Conservation (phyloP, 2,113 vertebrate genomes). For the Struthio camelus region DNA sequence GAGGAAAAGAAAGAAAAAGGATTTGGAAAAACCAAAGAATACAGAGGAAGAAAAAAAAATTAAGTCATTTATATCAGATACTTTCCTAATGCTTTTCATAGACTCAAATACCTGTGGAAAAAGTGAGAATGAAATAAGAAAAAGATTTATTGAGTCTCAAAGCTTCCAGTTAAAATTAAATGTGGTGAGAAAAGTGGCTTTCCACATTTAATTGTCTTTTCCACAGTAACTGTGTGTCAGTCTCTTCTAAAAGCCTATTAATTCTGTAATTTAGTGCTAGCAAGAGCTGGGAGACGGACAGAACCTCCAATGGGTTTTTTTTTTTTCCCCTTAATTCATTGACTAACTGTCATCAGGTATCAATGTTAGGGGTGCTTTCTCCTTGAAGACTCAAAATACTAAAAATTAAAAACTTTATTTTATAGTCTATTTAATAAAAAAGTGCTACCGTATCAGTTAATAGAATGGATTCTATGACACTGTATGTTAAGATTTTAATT, state of each 20-base stretch:
- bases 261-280: slow-evolving; percentile 77
- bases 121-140: slow-evolving; percentile 58
- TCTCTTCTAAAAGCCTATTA: slow-evolving; percentile 81
- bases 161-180: slow-evolving; percentile 77
- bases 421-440: slow-evolving; percentile 59
- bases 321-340: slow-evolving; percentile 64
- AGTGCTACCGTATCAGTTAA: slow-evolving; percentile 53
- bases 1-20: neutral
- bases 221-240: slow-evolving; percentile 73
- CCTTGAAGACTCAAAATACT: slow-evolving; percentile 62
- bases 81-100: slow-evolving; percentile 14
- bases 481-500: slow-evolving; percentile 50
- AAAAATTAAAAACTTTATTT: slow-evolving; percentile 67
- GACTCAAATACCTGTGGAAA: slow-evolving; percentile 44
- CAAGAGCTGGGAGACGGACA: slow-evolving; percentile 49
- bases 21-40: neutral
- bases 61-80: neutral
- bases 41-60: neutral
- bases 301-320: slow-evolving; percentile 18
- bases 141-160: slow-evolving; percentile 76
- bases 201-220: slow-evolving; percentile 79
- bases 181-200: slow-evolving; percentile 73
- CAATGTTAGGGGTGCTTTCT: slow-evolving; percentile 58
- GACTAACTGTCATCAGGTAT: slow-evolving; percentile 74
- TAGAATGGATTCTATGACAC: slow-evolving; percentile 35